These are phyloP conservation scores for Asarcornis scutulata DNA, from an alignment of 2,113 vertebrate genomes.

Conservation along the genomic window DNA sequence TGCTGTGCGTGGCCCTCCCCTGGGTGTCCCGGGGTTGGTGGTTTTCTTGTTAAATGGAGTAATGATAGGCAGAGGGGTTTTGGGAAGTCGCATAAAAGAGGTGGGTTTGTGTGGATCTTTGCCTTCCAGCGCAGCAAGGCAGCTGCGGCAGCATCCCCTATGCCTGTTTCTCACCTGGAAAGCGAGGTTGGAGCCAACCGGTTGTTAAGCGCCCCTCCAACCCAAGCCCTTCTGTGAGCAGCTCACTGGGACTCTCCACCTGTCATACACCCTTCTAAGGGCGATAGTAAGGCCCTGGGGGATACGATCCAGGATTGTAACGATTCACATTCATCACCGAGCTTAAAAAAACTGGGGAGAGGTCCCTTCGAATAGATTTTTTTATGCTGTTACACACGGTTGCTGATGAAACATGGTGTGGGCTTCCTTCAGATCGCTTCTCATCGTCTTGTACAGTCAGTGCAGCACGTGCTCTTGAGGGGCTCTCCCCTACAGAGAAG, in stretches of 20 bases:
- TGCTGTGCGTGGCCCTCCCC: background rate
- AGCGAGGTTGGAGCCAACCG: background rate
- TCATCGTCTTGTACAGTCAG: background rate
- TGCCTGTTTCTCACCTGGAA: background rate
- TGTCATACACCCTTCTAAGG: background rate
- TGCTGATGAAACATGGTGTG: background rate
- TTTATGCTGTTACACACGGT: background rate
- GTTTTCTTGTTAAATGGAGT: background rate
- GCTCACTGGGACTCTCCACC: background rate
- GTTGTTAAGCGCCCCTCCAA: background rate
- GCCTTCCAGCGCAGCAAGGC: background rate
- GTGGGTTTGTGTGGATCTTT: background rate
- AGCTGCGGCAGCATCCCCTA: background rate
- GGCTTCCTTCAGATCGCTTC: background rate
- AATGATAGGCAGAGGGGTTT: background rate
- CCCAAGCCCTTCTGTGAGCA: background rate
- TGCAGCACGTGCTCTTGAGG: background rate
- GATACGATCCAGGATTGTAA: background rate
- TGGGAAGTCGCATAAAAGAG: background rate
- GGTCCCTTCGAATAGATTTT: background rate
- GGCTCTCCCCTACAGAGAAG: background rate
- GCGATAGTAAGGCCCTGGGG: background rate
- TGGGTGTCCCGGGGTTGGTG: background rate
- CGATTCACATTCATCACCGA: background rate
- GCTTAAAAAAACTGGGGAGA: background rate